A percentile compares a stretch with the other conserved stretches of the same genome.
Conservation (phyloP, 2,113 vertebrate species). For the Ictidomys tridecemlineatus region DNA sequence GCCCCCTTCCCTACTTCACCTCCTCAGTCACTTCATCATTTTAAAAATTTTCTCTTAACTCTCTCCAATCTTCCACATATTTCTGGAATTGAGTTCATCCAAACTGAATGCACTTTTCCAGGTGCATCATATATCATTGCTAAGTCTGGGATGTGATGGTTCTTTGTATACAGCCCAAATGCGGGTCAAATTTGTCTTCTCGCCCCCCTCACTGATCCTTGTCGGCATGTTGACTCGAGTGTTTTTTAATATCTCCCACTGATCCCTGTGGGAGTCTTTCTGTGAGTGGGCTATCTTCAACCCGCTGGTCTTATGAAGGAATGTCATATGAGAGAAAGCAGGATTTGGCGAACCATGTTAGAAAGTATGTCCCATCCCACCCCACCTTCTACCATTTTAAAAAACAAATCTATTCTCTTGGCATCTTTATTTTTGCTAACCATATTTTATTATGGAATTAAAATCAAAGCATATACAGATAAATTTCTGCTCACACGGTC, state of each 20-base stretch:
- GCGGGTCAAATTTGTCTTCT: slow-evolving; percentile 18
- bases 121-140: slow-evolving; percentile 77
- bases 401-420: slow-evolving; percentile 60
- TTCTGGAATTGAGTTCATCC: slow-evolving; percentile 79
- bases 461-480: not conserved
- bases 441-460: slow-evolving; percentile 36
- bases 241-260: slow-evolving; percentile 46
- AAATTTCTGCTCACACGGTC: not conserved
- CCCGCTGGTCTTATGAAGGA: not conserved
- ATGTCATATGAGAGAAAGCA: slow-evolving; percentile 21
- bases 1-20: slow-evolving; percentile 26
- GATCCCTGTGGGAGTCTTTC: slow-evolving; percentile 55
- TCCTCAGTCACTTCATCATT: slow-evolving; percentile 76
- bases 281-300: slow-evolving; percentile 25
- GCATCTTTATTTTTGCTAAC: slow-evolving; percentile 33
- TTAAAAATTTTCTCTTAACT: slow-evolving; percentile 70
- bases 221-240: slow-evolving; percentile 66
- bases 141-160: slow-evolving; percentile 60
- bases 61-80: slow-evolving; percentile 73
- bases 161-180: slow-evolving; percentile 58
- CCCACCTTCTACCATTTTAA: slow-evolving; percentile 25
- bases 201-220: not conserved
- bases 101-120: slow-evolving; percentile 74
- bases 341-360: not conserved
- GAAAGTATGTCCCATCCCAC: not conserved